These are phyloP conservation scores for Bradypodion pumilum DNA, from an alignment of 2,797 vertebrate genomes.

Conservation along the genomic window DNA sequence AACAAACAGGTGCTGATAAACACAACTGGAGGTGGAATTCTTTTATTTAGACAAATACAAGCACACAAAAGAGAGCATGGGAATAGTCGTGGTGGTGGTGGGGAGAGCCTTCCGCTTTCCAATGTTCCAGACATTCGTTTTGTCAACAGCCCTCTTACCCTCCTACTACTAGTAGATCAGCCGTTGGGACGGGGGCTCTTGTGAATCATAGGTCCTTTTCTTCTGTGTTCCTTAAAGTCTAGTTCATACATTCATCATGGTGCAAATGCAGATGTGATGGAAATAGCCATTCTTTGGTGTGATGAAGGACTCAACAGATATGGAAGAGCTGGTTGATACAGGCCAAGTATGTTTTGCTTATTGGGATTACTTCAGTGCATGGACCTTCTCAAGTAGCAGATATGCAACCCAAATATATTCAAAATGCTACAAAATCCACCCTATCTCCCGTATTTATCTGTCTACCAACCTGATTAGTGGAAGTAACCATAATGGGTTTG, in stretches of 20 bases:
- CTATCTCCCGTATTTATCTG: too few species aligned
- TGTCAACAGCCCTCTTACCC: too few species aligned
- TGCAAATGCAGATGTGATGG: background rate
- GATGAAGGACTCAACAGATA: background rate
- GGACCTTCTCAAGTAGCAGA: background rate
- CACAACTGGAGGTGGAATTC: slow-evolving; percentile 4
- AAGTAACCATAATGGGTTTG: too few species aligned
- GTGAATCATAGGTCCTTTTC: background rate
- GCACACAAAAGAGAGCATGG: background rate
- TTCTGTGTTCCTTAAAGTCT: background rate
- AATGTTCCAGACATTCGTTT: background rate
- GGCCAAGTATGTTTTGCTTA: background rate
- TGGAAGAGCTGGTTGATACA: background rate
- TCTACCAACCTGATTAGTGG: too few species aligned
- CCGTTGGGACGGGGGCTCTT: background rate
- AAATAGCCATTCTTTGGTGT: background rate
- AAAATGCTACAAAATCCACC: background rate
- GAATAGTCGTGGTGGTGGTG: background rate
- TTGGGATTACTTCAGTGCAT: background rate
- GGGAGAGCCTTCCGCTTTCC: background rate
- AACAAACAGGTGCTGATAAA: background rate
- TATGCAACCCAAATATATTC: background rate
- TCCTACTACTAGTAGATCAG: background rate
- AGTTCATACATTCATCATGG: background rate
- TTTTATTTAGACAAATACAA: background rate